Base-by-base conservation (phyloP, 92 coral and sea anemone species). In the Scolanthus callimorphus region DNA sequence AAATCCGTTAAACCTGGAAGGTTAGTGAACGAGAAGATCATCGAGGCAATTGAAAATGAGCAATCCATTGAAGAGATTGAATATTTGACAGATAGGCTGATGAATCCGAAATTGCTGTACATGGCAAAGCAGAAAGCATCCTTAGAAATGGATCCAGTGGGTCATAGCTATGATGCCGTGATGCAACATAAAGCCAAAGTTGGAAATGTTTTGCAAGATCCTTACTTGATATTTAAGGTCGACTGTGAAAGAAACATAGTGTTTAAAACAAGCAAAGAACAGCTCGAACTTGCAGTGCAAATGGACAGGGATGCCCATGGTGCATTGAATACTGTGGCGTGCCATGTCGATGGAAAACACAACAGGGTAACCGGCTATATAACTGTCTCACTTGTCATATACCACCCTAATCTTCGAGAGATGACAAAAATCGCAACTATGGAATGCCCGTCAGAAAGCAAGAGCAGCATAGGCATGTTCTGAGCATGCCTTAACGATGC, bases 131-230 rank as follows among this genome's bases (percentile, higher is more conserved):
- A 23, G 30, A 50, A 59, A 2, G 79, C 63, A 31, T 55, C 69
- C 49, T 41, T 55, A 37, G 37, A 71, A 62, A 79, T 78, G 37
- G 63, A 78, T 41, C 85, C 79, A 28, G 69, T 63, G 20, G 85
- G 85, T 25, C 85, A 78, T 54, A 78, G 79, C 57, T 78, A 78
- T n/a, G n/a, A n/a, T n/a, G n/a, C n/a, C n/a, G n/a, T n/a, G n/a
- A n/a, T n/a, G n/a, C n/a, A n/a, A n/a, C n/a, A n/a, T n/a, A n/a
- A n/a, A n/a, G n/a, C n/a, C n/a, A n/a, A n/a, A n/a, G n/a, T n/a
- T n/a, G n/a, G n/a, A n/a, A n/a, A n/a, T n/a, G n/a, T n/a, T n/a
- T n/a, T n/a, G n/a, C n/a, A n/a, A n/a, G n/a, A n/a, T n/a, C n/a
- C n/a, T n/a, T n/a, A n/a, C n/a, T n/a, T n/a, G n/a, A n/a, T n/a